These are phyloP conservation scores for Trissolcus japonicus DNA, from an alignment of 2,888 invertebrate species.

Conservation along the genomic window DNA sequence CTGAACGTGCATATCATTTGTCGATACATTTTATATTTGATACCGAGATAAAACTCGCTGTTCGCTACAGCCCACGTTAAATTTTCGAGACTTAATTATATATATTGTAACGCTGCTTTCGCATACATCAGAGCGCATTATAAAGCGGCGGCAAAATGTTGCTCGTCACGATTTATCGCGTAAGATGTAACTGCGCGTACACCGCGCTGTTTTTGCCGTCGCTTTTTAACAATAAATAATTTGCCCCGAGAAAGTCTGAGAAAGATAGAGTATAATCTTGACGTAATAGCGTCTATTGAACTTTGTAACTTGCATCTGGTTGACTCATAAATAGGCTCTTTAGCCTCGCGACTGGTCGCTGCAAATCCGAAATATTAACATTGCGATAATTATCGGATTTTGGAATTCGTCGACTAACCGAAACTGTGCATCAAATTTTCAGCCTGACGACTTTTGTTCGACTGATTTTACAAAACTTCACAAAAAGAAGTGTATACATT, in stretches of 20 bases:
- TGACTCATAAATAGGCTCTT: slow-evolving; percentile 38
- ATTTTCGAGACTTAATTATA: not conserved
- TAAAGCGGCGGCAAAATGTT: slow-evolving; percentile 7
- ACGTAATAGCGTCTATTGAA: slow-evolving; percentile 42
- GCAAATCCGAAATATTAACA: slow-evolving; percentile 18
- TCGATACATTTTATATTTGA: too few relatives aligned
- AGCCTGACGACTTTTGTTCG: too few relatives aligned
- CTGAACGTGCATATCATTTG: too few relatives aligned
- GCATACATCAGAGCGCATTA: slow-evolving; percentile 11
- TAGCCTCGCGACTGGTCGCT: slow-evolving; percentile 12
- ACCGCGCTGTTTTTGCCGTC: not conserved
- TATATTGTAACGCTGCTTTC: not conserved
- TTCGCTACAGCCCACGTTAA: not conserved
- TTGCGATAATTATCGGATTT: not conserved
- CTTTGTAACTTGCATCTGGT: slow-evolving; percentile 49
- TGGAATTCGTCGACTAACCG: too few relatives aligned
- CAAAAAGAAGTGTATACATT: too few relatives aligned
- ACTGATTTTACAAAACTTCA: too few relatives aligned
- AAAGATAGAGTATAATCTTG: slow-evolving; percentile 36
- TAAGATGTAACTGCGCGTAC: slow-evolving; percentile 7
- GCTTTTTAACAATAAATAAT: slow-evolving; percentile 40
- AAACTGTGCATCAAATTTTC: too few relatives aligned
- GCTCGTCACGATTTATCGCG: slow-evolving; percentile 10
- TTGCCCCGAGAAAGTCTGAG: slow-evolving; percentile 18
- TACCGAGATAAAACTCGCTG: too few relatives aligned